Base-by-base conservation (phyloP, 2,888 invertebrate genomes). In the Epistrophe grossulariae region DNA sequence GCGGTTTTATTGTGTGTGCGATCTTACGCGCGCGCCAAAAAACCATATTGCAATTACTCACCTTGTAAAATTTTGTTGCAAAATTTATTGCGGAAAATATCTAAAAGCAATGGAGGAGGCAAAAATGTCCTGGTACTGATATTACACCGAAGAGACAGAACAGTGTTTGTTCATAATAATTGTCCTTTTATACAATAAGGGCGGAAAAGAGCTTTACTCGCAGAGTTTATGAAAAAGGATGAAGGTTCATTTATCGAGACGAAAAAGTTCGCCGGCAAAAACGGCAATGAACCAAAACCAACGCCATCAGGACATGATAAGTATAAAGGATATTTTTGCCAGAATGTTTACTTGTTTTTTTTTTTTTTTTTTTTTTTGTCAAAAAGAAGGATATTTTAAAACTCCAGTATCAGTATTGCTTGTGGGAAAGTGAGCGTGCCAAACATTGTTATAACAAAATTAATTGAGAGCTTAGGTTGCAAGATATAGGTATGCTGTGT, bases 41-140 rank as follows among this genome's bases (percentile, higher is more conserved):
- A 80, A 52, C 70, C 50, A 4, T 57, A 70, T 70, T 68, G 78
- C 85, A 85, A 85, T 85, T 85, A 85, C 78, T 85, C 85, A 85
- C 82, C 73, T 82, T 78, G 78, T 73, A 85, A 81, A 85, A 81
- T 68, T 68, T 62, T 68, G 72, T 78, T 73, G 60, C 35, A 64
- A 74, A 85, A 85, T 82, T 85, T 85, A 85, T 85, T 78, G 70
- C 73, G 55, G 57, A 74, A 59, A 70, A 82, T 64, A 85, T 64
- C 78, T 57, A 45, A 78, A 59, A 64, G 68, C 60, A 68, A 45
- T 79, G 72, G 64, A 31, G 52, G 43, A 15, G 5, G 40, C 48
- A 74, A 64, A 82, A 82, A 45, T 74, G 73, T 78, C 74, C 78
- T 64, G 73, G 74, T 85, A 24, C n/a, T 24, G 3, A 52, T 64